phyloP scores from a whole-genome alignment of 2,113 vertebrate species.

The cat (Felis catus) region DNA sequence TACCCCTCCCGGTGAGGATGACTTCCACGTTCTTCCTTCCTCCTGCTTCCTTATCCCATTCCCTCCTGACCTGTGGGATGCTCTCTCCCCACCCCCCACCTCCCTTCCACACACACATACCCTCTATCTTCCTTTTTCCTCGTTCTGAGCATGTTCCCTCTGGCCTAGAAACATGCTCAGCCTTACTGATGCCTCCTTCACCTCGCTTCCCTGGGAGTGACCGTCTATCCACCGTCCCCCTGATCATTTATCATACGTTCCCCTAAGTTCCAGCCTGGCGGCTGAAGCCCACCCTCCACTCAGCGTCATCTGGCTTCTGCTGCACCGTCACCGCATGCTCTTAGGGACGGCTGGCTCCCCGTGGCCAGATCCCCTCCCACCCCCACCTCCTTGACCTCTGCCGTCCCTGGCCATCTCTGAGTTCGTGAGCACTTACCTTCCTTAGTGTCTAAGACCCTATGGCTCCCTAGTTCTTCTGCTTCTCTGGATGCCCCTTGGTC shows the following conservation, averaged over 20 bases:
- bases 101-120: no score
- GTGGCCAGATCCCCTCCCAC: neutral
- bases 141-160: neutral
- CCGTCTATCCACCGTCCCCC: neutral
- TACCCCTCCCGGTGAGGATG: neutral
- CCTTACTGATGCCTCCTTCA: neutral
- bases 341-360: neutral
- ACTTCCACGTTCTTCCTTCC: neutral
- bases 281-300: fast-evolving
- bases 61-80: no score
- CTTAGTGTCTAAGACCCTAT: no score
- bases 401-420: no score
- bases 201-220: neutral
- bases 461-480: neutral
- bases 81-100: no score
- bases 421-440: fast-evolving
- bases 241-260: neutral
- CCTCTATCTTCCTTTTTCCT: fast-evolving
- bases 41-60: neutral
- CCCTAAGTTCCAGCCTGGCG: neutral
- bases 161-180: neutral
- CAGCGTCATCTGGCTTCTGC: neutral
- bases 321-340: fast-evolving
- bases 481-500: neutral
- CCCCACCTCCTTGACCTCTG: fast-evolving